phyloP scores from a whole-genome alignment of 1,140 invertebrate genomes.

The Drosophila arizonae region DNA sequence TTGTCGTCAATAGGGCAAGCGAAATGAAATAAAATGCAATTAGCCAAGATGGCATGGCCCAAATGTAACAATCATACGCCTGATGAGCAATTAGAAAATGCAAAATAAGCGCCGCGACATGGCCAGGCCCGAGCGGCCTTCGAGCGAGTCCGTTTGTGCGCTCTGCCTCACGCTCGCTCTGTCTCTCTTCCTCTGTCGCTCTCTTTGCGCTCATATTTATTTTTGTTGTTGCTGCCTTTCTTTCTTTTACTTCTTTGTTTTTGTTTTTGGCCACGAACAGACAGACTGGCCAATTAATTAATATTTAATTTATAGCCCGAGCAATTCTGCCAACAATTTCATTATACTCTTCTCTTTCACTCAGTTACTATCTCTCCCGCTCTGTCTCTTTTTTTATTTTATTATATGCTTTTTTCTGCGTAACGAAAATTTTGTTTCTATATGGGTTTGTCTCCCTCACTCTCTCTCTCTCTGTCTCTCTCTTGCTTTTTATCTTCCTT shows the following conservation, averaged over 20 bases:
- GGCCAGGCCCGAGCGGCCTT: slow-evolving; percentile 1
- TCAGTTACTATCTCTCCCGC: neutral
- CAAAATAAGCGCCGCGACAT: slow-evolving; percentile 48
- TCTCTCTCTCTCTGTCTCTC: neutral
- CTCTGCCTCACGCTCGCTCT: neutral
- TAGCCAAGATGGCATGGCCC: slow-evolving; percentile 17
- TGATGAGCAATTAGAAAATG: slow-evolving; percentile 73
- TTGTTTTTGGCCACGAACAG: neutral
- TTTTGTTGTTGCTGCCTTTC: neutral
- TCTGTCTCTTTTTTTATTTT: neutral
- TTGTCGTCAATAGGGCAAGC: slow-evolving; percentile 35
- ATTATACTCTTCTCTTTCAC: slow-evolving; percentile 24
- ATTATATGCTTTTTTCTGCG: neutral
- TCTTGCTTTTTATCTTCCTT: neutral
- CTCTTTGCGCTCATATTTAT: neutral
- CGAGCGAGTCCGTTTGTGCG: neutral
- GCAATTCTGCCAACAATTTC: slow-evolving; percentile 45
- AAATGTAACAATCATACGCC: slow-evolving; percentile 56
- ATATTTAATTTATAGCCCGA: slow-evolving; percentile 71
- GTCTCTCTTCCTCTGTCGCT: neutral
- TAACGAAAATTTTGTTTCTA: neutral
- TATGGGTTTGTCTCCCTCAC: neutral
- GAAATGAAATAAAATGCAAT: slow-evolving; percentile 51
- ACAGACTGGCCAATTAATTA: slow-evolving; percentile 63
- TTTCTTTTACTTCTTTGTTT: neutral